A percentile compares a stretch with the other conserved stretches of the same genome.
Evolutionary conservation across 92 coral and sea anemone species (phyloP).

Genomic region (Phenganax stokvisi): DNA sequence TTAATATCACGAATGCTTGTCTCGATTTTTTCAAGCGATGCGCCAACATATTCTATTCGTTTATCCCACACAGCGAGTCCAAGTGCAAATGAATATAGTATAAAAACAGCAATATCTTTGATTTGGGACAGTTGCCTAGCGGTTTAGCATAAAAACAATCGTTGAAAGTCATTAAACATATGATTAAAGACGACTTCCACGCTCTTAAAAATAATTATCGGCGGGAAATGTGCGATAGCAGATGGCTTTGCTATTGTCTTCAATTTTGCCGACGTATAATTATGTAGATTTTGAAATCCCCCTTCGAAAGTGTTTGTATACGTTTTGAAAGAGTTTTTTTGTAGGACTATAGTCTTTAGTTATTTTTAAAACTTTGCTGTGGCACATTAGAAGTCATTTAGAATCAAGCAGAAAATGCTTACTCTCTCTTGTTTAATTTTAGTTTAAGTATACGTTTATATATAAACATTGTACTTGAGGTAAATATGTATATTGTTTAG

Average conservation of each 20-base stretch:
- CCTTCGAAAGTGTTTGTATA: neutral
- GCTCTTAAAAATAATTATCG: conserved; percentile 24
- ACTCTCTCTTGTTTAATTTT: too few relatives aligned
- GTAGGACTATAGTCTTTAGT: neutral
- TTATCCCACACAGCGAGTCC: neutral
- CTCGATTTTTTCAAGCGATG: conserved; percentile 31
- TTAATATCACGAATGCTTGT: conserved; percentile 15
- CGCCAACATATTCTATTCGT: conserved; percentile 4
- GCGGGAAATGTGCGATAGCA: conserved; percentile 14
- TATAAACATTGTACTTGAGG: too few relatives aligned
- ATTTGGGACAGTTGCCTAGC: conserved; percentile 20
- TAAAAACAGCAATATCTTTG: neutral
- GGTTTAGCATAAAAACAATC: conserved; percentile 30
- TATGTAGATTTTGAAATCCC: neutral
- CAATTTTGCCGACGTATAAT: neutral
- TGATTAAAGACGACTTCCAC: conserved; percentile 11
- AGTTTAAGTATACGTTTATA: too few relatives aligned
- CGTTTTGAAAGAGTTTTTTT: neutral
- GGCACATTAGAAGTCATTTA: too few relatives aligned
- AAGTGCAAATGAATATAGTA: neutral
- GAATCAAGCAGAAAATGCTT: too few relatives aligned
- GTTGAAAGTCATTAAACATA: conserved; percentile 5
- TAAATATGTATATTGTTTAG: too few relatives aligned
- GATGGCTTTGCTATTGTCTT: conserved; percentile 13
- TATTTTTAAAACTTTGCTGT: neutral